A percentile compares a stretch with the other conserved stretches of the same genome.
phyloP scores from a whole-genome alignment of 2,888 invertebrate species.

The Tinea trinotella region DNA sequence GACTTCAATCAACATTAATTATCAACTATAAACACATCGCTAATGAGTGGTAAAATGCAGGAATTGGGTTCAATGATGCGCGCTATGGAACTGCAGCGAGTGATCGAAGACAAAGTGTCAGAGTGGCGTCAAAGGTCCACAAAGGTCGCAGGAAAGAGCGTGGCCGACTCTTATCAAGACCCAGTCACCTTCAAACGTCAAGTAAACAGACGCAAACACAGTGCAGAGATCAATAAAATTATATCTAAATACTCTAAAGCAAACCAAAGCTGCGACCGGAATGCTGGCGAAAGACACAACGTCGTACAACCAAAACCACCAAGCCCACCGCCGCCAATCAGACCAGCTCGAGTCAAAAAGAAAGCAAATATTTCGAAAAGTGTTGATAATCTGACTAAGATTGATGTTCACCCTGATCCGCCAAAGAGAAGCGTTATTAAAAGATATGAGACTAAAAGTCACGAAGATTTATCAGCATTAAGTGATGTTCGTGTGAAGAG shows the following conservation, averaged over 20 bases:
- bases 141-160: constrained; percentile 53
- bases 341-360: constrained; percentile 46
- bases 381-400: constrained; percentile 55
- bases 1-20: background rate
- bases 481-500: constrained; percentile 50
- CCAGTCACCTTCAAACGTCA: constrained; percentile 66
- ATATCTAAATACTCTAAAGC: constrained; percentile 67
- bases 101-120: constrained; percentile 66
- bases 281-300: constrained; percentile 46
- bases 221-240: constrained; percentile 69
- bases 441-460: constrained; percentile 54
- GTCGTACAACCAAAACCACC: constrained; percentile 32
- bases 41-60: constrained; percentile 41
- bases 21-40: background rate
- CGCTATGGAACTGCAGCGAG: constrained; percentile 60
- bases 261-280: constrained; percentile 37
- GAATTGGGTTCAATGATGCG: constrained; percentile 66
- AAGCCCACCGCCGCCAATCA: constrained; percentile 35
- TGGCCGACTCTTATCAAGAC: constrained; percentile 66
- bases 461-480: constrained; percentile 56
- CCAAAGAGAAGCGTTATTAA: constrained; percentile 30
- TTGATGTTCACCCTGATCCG: constrained; percentile 44
- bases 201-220: constrained; percentile 65
- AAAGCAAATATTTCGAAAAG: constrained; percentile 47
- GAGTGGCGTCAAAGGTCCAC: constrained; percentile 69